Percentiles rank a stretch among this genome's conserved stretches.
Evolutionary conservation across 2,797 vertebrate genomes (phyloP).

Genomic region (Bovichtus diacanthus): DNA sequence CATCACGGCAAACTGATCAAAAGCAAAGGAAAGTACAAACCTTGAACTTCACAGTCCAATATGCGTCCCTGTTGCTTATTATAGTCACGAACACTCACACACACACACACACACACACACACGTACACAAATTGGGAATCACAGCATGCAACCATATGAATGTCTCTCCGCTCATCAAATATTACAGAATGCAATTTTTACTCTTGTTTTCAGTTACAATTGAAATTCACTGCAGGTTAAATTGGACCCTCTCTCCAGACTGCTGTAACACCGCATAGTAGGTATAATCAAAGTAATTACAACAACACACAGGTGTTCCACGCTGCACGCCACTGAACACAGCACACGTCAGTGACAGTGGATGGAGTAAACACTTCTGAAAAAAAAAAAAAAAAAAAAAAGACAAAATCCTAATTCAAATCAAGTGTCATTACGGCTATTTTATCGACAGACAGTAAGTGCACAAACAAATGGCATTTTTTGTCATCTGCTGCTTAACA

Average conservation of each 20-base stretch:
- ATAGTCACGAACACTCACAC: constrained; percentile 44
- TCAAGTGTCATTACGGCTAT: constrained; percentile 77
- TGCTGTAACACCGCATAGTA: constrained; percentile 71
- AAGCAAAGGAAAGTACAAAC: constrained; percentile 62
- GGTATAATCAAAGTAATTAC: constrained; percentile 85
- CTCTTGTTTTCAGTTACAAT: constrained; percentile 66
- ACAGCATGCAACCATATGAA: constrained; percentile 61
- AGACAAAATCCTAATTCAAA: constrained; percentile 73
- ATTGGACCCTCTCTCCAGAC: constrained; percentile 63
- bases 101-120: not conserved
- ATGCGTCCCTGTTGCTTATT: constrained; percentile 65
- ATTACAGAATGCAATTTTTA: constrained; percentile 57
- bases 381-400: constrained; percentile 17
- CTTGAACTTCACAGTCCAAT: constrained; percentile 70
- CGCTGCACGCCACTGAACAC: constrained; percentile 61
- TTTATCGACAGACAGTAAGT: constrained; percentile 69
- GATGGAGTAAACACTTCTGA: constrained; percentile 56
- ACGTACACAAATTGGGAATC: constrained; percentile 23
- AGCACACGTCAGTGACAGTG: constrained; percentile 58
- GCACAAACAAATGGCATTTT: constrained; percentile 69
- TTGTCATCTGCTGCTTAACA: constrained; percentile 69
- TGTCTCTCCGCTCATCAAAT: constrained; percentile 63
- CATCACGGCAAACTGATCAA: constrained; percentile 73
- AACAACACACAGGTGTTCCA: constrained; percentile 79
- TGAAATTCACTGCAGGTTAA: constrained; percentile 72